Evolutionary conservation across 2,797 vertebrate genomes (phyloP), one percentile per base, ranked within the genome.

Genomic region (Gorsachius magnificus): DNA sequence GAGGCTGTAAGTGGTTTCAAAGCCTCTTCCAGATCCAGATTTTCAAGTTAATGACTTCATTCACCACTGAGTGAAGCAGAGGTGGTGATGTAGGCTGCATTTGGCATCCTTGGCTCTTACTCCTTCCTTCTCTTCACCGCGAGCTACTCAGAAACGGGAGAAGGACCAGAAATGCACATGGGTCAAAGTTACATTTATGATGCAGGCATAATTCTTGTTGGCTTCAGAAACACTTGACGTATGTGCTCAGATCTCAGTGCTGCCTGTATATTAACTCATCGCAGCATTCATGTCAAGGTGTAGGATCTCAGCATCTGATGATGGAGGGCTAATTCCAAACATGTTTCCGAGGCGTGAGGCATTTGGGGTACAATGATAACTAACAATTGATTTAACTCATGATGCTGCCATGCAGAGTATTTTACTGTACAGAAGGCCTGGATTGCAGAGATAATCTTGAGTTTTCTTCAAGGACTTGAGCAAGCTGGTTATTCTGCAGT

Each of bases 41-140:
- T 96, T 93, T 92, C 82, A 92, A 90, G 63, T 77, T 93, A 92
- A 96, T 97, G 92, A 95, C 79, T 91, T 95, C 89, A 91, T 96
- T 92, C 94, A 83, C 89, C 63, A 56, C 84, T 70, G 78, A 91
- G 50, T 29, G 76, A 95, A 94, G 84, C 71, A 86, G 75, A 83
- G 65, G 75, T 91, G 84, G 79, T 91, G 75, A 89, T 81, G 66
- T 58, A 85, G 94, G 50, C 79, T 85, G 46, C 24, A 15, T 89
- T 93, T 87, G 86, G 60, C 70, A n/a, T 75, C 65, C 41, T 91
- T 94, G 92, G 84, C 83, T 89, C 61, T 90, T 83, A 45, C 20
- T 16, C 87, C 22, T 88, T 95, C 61, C 50, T 76, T 50, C 65
- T 72, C 81, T 75, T 92, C 79, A 78, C 33, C 1, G 0, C 57